Percentiles rank a stretch among this genome's conserved stretches.
These are phyloP conservation scores for Poeciliopsis turneri DNA, from an alignment of 2,797 vertebrate species.

Conservation along the genomic window DNA sequence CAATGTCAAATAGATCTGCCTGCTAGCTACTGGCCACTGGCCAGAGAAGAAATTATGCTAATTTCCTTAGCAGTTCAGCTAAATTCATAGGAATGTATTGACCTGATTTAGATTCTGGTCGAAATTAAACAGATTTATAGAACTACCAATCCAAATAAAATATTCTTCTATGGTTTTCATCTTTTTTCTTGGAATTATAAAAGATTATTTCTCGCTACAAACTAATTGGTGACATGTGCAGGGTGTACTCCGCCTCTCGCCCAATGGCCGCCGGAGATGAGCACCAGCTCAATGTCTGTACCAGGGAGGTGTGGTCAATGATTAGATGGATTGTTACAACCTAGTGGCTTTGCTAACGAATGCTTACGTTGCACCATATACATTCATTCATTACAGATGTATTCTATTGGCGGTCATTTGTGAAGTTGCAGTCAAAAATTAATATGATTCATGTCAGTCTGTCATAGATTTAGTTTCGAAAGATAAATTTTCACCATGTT, in stretches of 20 bases:
- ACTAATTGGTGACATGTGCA: not conserved
- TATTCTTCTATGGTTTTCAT: not conserved
- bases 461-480: not conserved
- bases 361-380: not conserved
- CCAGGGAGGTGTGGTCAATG: not conserved
- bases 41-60: not conserved
- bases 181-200: not conserved
- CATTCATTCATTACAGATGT: not conserved
- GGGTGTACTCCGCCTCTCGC: not conserved
- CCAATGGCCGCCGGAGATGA: not conserved
- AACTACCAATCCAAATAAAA: not conserved
- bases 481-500: not conserved
- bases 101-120: not conserved
- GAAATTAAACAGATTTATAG: not conserved
- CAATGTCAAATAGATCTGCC: not conserved
- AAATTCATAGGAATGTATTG: not conserved
- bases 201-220: not conserved
- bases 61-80: not conserved
- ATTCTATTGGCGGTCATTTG: not conserved
- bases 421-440: no score
- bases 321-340: not conserved
- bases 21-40: not conserved
- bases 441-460: no score
- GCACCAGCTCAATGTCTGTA: not conserved
- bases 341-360: not conserved